Base-by-base conservation (phyloP, 2,797 vertebrate genomes). In the Lepidocolaptes lacrymiger region DNA sequence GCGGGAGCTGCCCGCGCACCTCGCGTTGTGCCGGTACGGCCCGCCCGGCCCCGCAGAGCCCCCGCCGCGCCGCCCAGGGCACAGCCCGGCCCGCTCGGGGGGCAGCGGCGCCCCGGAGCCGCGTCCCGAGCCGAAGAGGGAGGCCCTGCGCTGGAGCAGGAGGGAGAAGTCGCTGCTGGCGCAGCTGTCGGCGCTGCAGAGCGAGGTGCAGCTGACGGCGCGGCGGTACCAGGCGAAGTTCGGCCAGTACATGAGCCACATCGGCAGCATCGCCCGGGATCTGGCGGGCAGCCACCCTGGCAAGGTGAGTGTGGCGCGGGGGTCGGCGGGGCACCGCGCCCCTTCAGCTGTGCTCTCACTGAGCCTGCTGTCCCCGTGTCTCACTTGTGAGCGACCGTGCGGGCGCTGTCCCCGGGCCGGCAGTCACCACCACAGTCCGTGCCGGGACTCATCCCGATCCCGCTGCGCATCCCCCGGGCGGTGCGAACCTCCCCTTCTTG, bases 191-290 rank as follows among this genome's bases (percentile, higher is more conserved):
- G 79, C 97, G 32, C 97, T 98, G 92, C 98, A 97, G 96, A 97
- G 80, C 84, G 93, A 98, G 81, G 97, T 97, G 68, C 95, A 96
- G 93, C 96, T 98, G 55, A 85, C 97, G 27, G 98, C 98, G 10
- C 97, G 98, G 36, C 78, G 85, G 89, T 97, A 98, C 95, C 98
- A 98, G 77, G 91, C 95, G 36, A 98, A 97, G 32, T 97, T 98
- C 84, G 97, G 97, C 54, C 97, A 96, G 22, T 97, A 98, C 96
- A 92, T 97, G 94, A 81, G 97, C 93, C 98, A 97, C 95, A 97
- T 98, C 93, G 90, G 89, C 96, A 93, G 94, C 96, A 97, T 98
- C 43, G 78, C 97, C 21, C 91, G 97, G 43, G 97, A 97, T 88
- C 91, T 98, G 61, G 90, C 68, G 18, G 97, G 95, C 10, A 3